phyloP scores from a whole-genome alignment of 2,113 vertebrate genomes.

The Thymallus thymallus region DNA sequence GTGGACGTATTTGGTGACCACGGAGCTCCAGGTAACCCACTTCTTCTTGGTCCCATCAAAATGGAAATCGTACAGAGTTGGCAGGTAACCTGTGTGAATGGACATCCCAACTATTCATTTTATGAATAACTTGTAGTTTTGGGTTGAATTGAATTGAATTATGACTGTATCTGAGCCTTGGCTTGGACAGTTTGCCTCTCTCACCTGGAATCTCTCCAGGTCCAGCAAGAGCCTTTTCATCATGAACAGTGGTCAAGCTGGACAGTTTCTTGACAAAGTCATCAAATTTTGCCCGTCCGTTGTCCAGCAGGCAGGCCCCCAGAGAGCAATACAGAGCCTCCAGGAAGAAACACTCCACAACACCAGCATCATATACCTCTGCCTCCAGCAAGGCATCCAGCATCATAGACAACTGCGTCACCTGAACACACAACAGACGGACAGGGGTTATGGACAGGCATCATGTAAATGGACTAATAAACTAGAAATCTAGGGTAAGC shows the following conservation, averaged over 20 bases:
- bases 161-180: not conserved
- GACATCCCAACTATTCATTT: not conserved
- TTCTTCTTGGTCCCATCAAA: slow-evolving; percentile 76
- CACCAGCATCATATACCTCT: slow-evolving; percentile 62
- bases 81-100: slow-evolving; percentile 78
- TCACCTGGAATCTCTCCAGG: slow-evolving; percentile 91
- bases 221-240: slow-evolving; percentile 71
- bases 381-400: slow-evolving; percentile 79
- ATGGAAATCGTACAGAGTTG: slow-evolving; percentile 91
- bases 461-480: not conserved
- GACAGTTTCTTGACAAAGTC: slow-evolving; percentile 80
- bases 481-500: not conserved
- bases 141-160: not conserved
- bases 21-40: slow-evolving; percentile 87
- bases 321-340: slow-evolving; percentile 92
- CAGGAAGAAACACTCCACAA: slow-evolving; percentile 88
- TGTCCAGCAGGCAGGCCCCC: slow-evolving; percentile 82
- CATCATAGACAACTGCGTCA: slow-evolving; percentile 84
- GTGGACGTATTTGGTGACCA: slow-evolving; percentile 86
- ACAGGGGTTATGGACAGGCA: too few relatives aligned
- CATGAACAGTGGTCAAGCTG: slow-evolving; percentile 66
- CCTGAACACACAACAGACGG: slow-evolving; percentile 60
- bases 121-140: not conserved
- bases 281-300: slow-evolving; percentile 81
- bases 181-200: not conserved